Percentiles rank a stretch among this genome's conserved stretches.
phyloP scores from a whole-genome alignment of 2,797 vertebrate species.

The Megalops cyprinoides region DNA sequence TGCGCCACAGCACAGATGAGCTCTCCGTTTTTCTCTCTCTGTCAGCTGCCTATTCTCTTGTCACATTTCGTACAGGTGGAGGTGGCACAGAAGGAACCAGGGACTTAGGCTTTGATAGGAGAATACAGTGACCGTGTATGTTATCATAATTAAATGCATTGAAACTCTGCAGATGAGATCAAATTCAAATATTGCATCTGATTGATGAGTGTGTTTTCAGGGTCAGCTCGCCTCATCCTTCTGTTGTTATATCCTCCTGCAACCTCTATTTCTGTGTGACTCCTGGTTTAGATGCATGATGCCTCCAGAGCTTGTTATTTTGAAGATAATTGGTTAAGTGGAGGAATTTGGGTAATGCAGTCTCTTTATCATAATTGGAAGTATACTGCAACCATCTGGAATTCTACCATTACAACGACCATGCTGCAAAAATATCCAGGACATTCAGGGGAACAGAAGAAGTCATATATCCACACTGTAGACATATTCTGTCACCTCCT shows the following conservation, averaged over 20 bases:
- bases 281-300: neutral
- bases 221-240: neutral
- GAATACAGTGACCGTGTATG: neutral
- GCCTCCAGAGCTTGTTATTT: neutral
- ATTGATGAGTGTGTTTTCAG: too few species aligned
- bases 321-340: slow-evolving; percentile 6
- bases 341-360: neutral
- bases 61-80: too few species aligned
- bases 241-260: neutral
- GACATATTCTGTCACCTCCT: neutral
- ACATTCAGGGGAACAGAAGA: too few species aligned
- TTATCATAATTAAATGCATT: neutral
- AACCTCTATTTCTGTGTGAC: slow-evolving; percentile 15
- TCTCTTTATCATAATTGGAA: neutral
- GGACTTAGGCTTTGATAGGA: too few species aligned
- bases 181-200: too few species aligned
- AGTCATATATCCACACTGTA: neutral
- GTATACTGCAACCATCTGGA: neutral
- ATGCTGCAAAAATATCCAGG: too few species aligned
- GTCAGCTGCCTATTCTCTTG: neutral
- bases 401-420: neutral
- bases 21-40: neutral
- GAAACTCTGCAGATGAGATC: neutral
- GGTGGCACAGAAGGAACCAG: slow-evolving; percentile 31
- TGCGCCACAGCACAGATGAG: neutral